Conservation (phyloP, 2,113 vertebrate species). For the Lontra canadensis region DNA sequence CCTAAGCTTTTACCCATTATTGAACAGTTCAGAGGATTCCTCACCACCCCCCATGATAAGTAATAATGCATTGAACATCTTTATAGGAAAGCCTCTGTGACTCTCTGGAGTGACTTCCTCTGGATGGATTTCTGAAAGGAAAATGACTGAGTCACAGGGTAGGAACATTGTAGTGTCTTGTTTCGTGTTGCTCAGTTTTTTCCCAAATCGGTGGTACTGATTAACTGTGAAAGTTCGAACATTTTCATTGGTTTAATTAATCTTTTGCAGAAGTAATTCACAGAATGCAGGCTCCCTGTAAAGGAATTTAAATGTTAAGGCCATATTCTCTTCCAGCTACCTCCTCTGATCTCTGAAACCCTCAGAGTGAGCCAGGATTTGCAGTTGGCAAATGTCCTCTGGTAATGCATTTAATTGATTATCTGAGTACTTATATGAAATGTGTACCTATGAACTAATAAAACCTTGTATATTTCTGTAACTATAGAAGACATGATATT, state of each 20-base stretch:
- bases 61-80: slow-evolving; percentile 32
- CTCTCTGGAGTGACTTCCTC: slow-evolving; percentile 11
- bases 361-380: neutral
- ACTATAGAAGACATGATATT: neutral
- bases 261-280: neutral
- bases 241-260: slow-evolving; percentile 3
- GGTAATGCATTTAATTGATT: neutral
- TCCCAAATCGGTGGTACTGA: slow-evolving; percentile 17
- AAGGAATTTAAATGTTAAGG: neutral
- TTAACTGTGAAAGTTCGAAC: neutral
- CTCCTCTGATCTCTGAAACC: neutral
- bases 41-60: neutral
- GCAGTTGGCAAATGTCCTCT: neutral
- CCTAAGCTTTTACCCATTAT: neutral
- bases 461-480: neutral
- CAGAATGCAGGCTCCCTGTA: neutral
- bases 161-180: neutral
- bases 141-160: slow-evolving; percentile 29
- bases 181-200: slow-evolving; percentile 29
- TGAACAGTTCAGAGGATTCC: neutral
- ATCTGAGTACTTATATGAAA: neutral
- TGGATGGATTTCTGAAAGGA: slow-evolving; percentile 25
- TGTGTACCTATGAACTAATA: neutral
- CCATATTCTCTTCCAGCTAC: neutral
- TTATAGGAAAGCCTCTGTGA: neutral